These are phyloP conservation scores for Tenrec ecaudatus DNA, from an alignment of 2,113 vertebrate genomes.

Conservation along the genomic window DNA sequence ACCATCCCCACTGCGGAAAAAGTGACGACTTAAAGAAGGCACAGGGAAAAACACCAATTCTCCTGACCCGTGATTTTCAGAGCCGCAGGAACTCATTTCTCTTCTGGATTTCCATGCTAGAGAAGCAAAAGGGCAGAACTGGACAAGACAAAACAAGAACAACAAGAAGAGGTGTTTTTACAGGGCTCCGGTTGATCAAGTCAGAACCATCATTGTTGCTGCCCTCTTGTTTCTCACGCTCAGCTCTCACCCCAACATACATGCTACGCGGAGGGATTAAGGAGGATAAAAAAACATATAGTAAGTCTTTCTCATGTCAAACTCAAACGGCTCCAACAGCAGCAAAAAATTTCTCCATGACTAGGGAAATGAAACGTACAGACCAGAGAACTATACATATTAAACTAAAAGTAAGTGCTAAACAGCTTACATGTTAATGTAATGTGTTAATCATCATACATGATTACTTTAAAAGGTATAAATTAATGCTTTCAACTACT, in stretches of 20 bases:
- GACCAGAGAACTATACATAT: not conserved
- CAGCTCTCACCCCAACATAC: not conserved
- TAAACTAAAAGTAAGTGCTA: slow-evolving; percentile 13
- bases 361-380: slow-evolving; percentile 51
- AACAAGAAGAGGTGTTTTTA: slow-evolving; percentile 14
- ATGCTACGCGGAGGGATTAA: not conserved
- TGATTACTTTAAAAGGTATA: slow-evolving; percentile 2
- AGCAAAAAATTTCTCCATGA: not conserved
- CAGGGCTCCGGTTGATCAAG: not conserved
- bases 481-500: slow-evolving; percentile 6
- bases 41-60: slow-evolving; percentile 13
- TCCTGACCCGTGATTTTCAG: slow-evolving; percentile 64
- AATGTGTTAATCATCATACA: not conserved
- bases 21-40: not conserved
- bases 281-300: not conserved
- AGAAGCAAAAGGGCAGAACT: slow-evolving; percentile 26
- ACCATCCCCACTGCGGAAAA: not conserved
- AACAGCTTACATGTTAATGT: not conserved
- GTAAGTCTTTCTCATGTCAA: not conserved
- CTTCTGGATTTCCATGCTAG: slow-evolving; percentile 49
- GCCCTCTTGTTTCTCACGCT: slow-evolving; percentile 17
- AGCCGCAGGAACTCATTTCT: slow-evolving; percentile 48
- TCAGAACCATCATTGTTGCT: slow-evolving; percentile 12
- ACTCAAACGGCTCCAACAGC: not conserved
- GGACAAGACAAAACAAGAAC: slow-evolving; percentile 29